These are phyloP conservation scores for Miichthys miiuy DNA, from an alignment of 2,797 vertebrate genomes.

Conservation along the genomic window DNA sequence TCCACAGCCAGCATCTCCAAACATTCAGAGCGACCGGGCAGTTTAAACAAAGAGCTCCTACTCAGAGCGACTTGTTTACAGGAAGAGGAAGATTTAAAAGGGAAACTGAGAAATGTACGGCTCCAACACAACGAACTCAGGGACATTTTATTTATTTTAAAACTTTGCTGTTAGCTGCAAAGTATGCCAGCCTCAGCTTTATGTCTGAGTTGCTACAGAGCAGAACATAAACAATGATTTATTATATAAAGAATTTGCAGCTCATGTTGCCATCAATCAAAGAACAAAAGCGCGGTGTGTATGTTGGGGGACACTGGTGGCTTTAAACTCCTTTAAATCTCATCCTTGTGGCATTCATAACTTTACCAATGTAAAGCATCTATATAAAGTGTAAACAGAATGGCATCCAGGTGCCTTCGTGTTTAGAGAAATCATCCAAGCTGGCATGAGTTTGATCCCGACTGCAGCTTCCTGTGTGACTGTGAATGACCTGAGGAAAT, in stretches of 20 bases:
- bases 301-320: not conserved
- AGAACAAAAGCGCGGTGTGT: conserved; percentile 25
- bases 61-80: conserved; percentile 73
- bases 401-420: not conserved
- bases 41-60: conserved; percentile 64
- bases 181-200: conserved; percentile 3
- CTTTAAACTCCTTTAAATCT: not conserved
- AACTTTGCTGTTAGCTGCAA: conserved; percentile 10
- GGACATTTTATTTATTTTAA: conserved; percentile 54
- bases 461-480: not conserved
- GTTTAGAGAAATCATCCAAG: conserved; percentile 6
- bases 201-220: not conserved
- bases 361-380: not conserved
- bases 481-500: not conserved
- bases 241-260: not conserved
- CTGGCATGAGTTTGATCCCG: not conserved
- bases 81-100: conserved; percentile 64
- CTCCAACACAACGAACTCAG: conserved; percentile 22
- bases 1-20: conserved; percentile 56
- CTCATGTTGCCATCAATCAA: conserved; percentile 39
- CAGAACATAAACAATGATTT: conserved; percentile 30
- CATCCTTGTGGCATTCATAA: not conserved
- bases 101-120: conserved; percentile 22
- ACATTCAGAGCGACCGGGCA: conserved; percentile 62
- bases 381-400: not conserved